These are phyloP conservation scores for Drosophila limbata DNA, from an alignment of 2,888 invertebrate species.

Conservation along the genomic window DNA sequence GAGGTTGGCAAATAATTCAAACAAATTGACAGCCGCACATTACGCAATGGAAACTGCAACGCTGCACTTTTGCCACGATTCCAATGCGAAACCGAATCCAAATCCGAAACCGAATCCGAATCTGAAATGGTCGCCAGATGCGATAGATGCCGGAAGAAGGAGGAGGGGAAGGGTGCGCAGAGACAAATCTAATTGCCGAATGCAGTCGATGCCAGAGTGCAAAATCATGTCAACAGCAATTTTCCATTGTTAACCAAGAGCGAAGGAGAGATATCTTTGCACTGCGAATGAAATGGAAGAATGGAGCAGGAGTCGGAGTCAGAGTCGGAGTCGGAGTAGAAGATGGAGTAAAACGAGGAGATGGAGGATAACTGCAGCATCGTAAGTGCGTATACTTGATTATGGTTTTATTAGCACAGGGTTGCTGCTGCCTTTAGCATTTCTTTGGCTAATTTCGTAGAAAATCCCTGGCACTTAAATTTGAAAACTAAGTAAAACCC, in stretches of 20 bases:
- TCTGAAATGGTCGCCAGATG: slow-evolving; percentile 13
- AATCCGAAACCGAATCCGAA: slow-evolving; percentile 1
- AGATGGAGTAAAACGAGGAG: slow-evolving; percentile 15
- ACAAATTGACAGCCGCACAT: slow-evolving; percentile 80
- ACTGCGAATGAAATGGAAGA: slow-evolving; percentile 2
- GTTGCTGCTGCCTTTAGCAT: slow-evolving; percentile 56
- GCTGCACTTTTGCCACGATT: slow-evolving; percentile 70
- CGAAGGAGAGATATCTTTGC: slow-evolving; percentile 6
- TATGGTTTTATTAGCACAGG: slow-evolving; percentile 76
- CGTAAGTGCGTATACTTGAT: slow-evolving; percentile 77
- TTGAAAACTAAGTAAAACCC: slow-evolving; percentile 75
- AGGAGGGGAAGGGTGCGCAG: slow-evolving; percentile 32
- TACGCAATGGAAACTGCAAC: slow-evolving; percentile 77
- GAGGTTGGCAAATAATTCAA: slow-evolving; percentile 74
- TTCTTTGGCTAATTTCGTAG: slow-evolving; percentile 76
- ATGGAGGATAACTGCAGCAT: slow-evolving; percentile 42
- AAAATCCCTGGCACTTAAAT: slow-evolving; percentile 78
- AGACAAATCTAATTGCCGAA: slow-evolving; percentile 86
- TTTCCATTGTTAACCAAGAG: slow-evolving; percentile 78
- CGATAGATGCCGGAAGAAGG: not conserved
- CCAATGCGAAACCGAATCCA: not conserved
- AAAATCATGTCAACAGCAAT: slow-evolving; percentile 86
- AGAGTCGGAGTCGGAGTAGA: not conserved
- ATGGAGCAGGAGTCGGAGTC: not conserved
- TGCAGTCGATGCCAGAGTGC: slow-evolving; percentile 86